Conservation (phyloP, 64 coral and sea anemone species). For the Montipora foliosa region DNA sequence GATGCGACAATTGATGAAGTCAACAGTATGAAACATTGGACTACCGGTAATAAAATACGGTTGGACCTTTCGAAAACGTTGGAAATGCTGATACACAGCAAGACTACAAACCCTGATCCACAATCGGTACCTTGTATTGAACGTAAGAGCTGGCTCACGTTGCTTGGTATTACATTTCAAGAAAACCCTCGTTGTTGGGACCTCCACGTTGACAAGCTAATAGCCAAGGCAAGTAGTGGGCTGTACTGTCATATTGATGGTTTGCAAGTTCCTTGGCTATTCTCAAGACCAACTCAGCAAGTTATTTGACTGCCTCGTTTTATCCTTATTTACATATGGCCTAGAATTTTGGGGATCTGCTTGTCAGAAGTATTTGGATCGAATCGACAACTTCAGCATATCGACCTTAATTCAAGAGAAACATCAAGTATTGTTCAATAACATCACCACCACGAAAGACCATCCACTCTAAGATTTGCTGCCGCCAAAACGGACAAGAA, state of each 20-base stretch:
- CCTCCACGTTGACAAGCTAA: too few species aligned
- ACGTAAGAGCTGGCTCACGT: background rate
- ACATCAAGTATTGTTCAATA: background rate
- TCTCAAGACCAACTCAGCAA: background rate
- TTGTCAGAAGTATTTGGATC: too few species aligned
- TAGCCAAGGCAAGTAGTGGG: background rate
- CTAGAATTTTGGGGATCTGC: too few species aligned
- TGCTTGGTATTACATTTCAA: too few species aligned
- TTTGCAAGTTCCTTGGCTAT: background rate
- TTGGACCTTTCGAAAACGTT: background rate
- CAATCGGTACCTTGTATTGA: background rate
- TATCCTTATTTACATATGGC: too few species aligned
- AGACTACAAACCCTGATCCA: background rate
- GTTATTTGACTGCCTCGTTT: background rate
- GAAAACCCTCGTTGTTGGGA: too few species aligned
- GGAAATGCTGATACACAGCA: background rate
- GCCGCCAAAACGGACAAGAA: too few species aligned
- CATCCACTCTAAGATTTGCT: too few species aligned
- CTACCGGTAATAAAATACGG: too few species aligned
- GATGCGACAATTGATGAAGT: too few species aligned
- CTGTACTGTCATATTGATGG: background rate
- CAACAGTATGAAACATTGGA: too few species aligned
- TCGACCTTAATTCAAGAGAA: background rate
- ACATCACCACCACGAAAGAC: too few species aligned
- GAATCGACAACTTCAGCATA: background rate